Evolutionary conservation across 2,797 vertebrate species (phyloP), one percentile per base, ranked within the genome.

Genomic region (Pantherophis alleghaniensis): DNA sequence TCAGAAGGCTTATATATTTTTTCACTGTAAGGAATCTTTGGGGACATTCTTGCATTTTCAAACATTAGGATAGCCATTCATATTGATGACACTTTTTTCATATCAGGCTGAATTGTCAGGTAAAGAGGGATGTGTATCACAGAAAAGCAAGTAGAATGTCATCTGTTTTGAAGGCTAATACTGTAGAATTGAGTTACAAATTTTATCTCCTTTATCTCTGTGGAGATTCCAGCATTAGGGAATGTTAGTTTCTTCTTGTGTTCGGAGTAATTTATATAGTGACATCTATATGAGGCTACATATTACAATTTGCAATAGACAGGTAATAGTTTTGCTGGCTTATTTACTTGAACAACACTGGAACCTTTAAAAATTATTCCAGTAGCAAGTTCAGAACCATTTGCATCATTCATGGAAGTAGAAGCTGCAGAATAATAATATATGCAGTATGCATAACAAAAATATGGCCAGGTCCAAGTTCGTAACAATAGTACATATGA

Each of bases 131-230:
- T 60, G 56, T 61, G 37, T 83, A 92, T 92, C 63, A 74, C 74
- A 86, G 16, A 47, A 61, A 90, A 86, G 22, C 7, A 86, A 90
- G 2, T 28, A 89, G 86, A 86, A 90, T 63, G 79, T 56, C 16
- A 90, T 86, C n/a, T 42, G 14, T 47, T 87, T 7, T 51, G 20
- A 87, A 69, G 53, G 26, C 89, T 47, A 87, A 86, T 66, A 87
- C 37, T 57, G 12, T 28, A 63, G 24, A 79, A 90, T 7, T 90
- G 57, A 93, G 42, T 53, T 86, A 87, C 55, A 86, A 2, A 20
- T 93, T 61, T 90, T 86, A n/a, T 86, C 20, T 90, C 20, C 63
- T 60, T 89, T 90, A 55, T 92, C n/a, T 66, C 91, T 69, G 6
- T 88, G 55, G 55, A 57, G n/a, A 42, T 61, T 90, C 69, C 20